These are phyloP conservation scores for Gadopsis bispinosus DNA, from an alignment of 2,797 vertebrate genomes.

Conservation along the genomic window DNA sequence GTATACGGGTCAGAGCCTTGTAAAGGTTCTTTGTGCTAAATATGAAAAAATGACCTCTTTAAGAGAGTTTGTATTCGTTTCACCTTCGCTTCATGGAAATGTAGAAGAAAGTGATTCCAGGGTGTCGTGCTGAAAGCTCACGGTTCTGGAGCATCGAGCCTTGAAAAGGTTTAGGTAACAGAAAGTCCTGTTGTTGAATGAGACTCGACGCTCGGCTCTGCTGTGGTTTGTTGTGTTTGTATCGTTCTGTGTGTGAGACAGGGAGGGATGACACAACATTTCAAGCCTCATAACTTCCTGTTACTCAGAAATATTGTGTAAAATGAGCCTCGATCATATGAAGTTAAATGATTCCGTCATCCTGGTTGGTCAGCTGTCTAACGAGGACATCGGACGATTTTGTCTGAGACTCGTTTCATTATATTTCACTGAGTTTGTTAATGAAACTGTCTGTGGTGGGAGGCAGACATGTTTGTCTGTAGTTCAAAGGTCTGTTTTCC, in stretches of 20 bases:
- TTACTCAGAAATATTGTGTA: neutral
- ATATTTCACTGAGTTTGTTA: too few species aligned
- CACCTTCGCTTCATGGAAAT: conserved; percentile 1
- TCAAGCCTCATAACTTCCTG: neutral
- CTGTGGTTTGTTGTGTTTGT: conserved; percentile 47
- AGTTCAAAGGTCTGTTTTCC: neutral
- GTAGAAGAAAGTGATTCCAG: neutral
- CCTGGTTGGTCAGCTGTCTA: neutral
- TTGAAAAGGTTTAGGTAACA: neutral
- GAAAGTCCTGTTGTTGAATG: neutral
- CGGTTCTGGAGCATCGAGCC: neutral
- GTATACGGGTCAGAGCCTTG: conserved; percentile 72
- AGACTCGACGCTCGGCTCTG: conserved; percentile 31
- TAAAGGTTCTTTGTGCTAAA: conserved; percentile 57
- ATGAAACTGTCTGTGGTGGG: too few species aligned
- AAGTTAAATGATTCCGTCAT: conserved; percentile 8
- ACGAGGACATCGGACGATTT: neutral
- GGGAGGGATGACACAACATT: neutral
- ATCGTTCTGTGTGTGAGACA: neutral
- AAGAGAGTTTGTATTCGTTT: conserved; percentile 29
- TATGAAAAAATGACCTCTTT: conserved; percentile 35
- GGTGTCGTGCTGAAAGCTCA: neutral
- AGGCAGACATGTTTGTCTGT: neutral
- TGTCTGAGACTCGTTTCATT: neutral
- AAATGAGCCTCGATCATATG: neutral